These are phyloP conservation scores for Indicator indicator DNA, from an alignment of 2,113 vertebrate species.

Conservation along the genomic window DNA sequence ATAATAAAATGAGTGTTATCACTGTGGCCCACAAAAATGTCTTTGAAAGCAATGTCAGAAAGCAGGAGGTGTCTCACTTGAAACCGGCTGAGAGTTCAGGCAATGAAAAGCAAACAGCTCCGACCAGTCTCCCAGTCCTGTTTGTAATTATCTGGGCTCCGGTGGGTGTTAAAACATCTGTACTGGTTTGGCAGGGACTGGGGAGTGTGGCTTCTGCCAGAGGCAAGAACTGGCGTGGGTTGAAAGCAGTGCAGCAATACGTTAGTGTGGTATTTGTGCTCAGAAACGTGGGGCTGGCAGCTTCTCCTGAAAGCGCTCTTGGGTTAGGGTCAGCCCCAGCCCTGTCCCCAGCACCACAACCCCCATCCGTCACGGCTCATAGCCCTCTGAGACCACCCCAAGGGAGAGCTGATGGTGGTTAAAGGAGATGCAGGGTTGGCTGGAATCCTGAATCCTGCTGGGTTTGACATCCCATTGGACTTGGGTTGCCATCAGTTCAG, in stretches of 20 bases:
- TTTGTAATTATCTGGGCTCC: conserved; percentile 44
- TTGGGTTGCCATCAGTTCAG: not conserved
- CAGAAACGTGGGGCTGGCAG: not conserved
- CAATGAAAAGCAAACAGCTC: conserved; percentile 22
- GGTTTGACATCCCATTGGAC: not conserved
- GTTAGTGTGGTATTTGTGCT: not conserved
- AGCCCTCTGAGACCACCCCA: not conserved
- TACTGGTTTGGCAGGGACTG: conserved; percentile 60
- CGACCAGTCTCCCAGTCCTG: not conserved
- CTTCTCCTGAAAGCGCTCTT: not conserved
- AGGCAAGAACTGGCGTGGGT: not conserved
- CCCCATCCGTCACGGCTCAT: fast-evolving
- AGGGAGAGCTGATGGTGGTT: not conserved
- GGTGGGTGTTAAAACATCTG: conserved; percentile 70
- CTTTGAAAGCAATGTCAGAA: conserved; percentile 36
- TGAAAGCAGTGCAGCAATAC: conserved; percentile 46
- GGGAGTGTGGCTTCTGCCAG: not conserved
- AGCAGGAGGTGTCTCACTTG: not conserved
- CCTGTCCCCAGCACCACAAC: not conserved
- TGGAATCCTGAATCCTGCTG: not conserved
- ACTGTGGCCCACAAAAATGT: conserved; percentile 9
- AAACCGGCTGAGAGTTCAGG: not conserved
- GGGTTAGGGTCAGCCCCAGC: not conserved
- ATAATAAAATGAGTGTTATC: not conserved
- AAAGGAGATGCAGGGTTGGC: not conserved